Evolutionary conservation across 1,140 invertebrate species (phyloP).

Genomic region (Coelopa frigida): DNA sequence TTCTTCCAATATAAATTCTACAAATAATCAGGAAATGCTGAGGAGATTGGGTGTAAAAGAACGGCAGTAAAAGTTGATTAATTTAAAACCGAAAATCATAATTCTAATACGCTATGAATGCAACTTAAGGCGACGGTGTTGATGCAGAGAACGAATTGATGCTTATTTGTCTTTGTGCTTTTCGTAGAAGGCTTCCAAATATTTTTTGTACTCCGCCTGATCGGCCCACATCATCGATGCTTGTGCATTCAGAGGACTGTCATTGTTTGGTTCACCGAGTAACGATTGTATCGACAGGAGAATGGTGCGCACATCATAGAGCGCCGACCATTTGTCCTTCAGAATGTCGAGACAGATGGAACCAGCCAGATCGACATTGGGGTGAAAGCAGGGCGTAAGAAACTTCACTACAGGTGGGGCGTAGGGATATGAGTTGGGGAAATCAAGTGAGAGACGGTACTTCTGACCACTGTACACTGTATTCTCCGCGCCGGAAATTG

Average conservation of each 20-base stretch:
- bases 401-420: slow-evolving; percentile 87
- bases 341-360: slow-evolving; percentile 96
- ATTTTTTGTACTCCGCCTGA: slow-evolving; percentile 77
- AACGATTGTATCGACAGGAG: slow-evolving; percentile 91
- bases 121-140: background rate
- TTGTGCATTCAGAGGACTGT: slow-evolving; percentile 84
- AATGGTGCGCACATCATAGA: slow-evolving; percentile 92
- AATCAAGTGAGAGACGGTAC: slow-evolving; percentile 84
- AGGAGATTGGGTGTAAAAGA: too few species aligned
- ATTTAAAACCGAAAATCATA: too few species aligned
- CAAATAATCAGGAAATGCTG: too few species aligned
- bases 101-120: too few species aligned
- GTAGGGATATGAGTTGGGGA: slow-evolving; percentile 92
- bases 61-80: too few species aligned
- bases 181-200: slow-evolving; percentile 56
- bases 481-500: slow-evolving; percentile 79
- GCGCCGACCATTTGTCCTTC: slow-evolving; percentile 95
- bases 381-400: slow-evolving; percentile 89
- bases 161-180: slow-evolving; percentile 52
- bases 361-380: slow-evolving; percentile 85
- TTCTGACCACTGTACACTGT: slow-evolving; percentile 85
- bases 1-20: too few species aligned
- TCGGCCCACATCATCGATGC: slow-evolving; percentile 89
- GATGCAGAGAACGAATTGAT: background rate
- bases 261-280: slow-evolving; percentile 89